Base-by-base conservation (phyloP, 2,797 vertebrate species). In the Danio albolineatus region DNA sequence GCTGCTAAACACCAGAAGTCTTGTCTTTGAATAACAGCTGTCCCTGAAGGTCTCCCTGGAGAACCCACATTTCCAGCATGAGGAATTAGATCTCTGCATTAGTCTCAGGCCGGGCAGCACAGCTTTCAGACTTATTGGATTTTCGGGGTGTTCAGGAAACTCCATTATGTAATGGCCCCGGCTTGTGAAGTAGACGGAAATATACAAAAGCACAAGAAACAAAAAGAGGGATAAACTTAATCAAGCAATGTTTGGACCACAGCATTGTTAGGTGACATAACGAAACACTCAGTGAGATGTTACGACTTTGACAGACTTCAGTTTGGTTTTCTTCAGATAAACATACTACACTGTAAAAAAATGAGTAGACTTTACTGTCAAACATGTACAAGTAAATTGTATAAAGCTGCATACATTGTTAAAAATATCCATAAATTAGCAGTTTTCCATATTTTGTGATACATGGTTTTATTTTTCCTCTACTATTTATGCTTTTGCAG, bases 71-170 rank as follows among this genome's bases (percentile, higher is more conserved):
- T 61, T 70, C 54, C 64, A 69, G n/a, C 6, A 7, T 59, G 49
- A 73, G 60, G 51, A 46, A 54, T 74, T 74, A 80, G 64, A 80
- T 65, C 60, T 59, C 61, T 48, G 61, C 60, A 49, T 75, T 57
- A 77, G 62, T 66, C 53, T 66, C 51, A 36, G 74, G 21, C 51
- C 2, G 64, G 75, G 36, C 75, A 57, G 21, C 75, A 51, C 51
- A 46, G 75, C 75, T 67, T 56, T 76, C 73, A 70, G 73, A 48
- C 19, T 67, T 69, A 67, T 59, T 78, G 57, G 39, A 75, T 84
- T 84, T 69, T 59, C 10, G 8, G 44, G 44, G 41, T 60, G 49
- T 43, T 61, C 61, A 70, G 62, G 56, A 64, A 74, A 56, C 69
- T 51, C 70, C 57, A 53, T 81, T 51, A 65, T 28, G 43, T 46